phyloP scores from a whole-genome alignment of 2,888 invertebrate genomes.

The Brenthis hecate region DNA sequence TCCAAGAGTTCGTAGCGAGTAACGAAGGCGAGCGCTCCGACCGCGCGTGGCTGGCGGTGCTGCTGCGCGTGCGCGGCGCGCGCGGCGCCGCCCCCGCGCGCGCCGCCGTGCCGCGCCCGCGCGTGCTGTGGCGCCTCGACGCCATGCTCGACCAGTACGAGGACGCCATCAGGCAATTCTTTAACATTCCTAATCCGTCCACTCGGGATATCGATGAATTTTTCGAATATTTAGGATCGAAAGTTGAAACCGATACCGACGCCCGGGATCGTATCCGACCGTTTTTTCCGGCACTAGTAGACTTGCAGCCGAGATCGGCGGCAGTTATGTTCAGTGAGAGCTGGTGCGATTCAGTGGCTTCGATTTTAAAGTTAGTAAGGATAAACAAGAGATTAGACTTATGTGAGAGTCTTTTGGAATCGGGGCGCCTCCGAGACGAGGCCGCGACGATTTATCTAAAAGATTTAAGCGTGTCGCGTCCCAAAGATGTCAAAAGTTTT shows the following conservation, averaged over 20 bases:
- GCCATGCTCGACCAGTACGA: conserved; percentile 50
- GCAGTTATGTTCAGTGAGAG: conserved; percentile 59
- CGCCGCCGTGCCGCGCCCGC: conserved; percentile 51
- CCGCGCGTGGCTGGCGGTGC: conserved; percentile 63
- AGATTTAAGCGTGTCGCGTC: conserved; percentile 55
- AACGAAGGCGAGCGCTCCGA: conserved; percentile 63
- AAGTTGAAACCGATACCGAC: conserved; percentile 48
- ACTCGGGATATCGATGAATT: conserved; percentile 63
- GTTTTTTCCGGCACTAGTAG: conserved; percentile 52
- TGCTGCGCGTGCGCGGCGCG: conserved; percentile 47
- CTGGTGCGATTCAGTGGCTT: conserved; percentile 45
- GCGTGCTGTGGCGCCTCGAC: conserved; percentile 61
- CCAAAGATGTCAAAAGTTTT: conserved; percentile 56
- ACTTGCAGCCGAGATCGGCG: conserved; percentile 59
- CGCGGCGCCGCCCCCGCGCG: conserved; percentile 44
- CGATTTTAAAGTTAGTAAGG: conserved; percentile 45
- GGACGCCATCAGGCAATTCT: conserved; percentile 57
- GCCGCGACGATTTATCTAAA: conserved; percentile 60
- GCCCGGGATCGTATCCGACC: conserved; percentile 46
- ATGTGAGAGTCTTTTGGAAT: conserved; percentile 55
- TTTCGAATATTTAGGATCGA: conserved; percentile 60
- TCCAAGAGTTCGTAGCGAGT: conserved; percentile 52
- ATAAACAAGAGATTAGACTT: conserved; percentile 54
- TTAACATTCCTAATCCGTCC: conserved; percentile 58
- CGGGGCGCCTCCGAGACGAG: conserved; percentile 56